Evolutionary conservation across 1,140 invertebrate genomes (phyloP).

Genomic region (Xylocopa sonorina): DNA sequence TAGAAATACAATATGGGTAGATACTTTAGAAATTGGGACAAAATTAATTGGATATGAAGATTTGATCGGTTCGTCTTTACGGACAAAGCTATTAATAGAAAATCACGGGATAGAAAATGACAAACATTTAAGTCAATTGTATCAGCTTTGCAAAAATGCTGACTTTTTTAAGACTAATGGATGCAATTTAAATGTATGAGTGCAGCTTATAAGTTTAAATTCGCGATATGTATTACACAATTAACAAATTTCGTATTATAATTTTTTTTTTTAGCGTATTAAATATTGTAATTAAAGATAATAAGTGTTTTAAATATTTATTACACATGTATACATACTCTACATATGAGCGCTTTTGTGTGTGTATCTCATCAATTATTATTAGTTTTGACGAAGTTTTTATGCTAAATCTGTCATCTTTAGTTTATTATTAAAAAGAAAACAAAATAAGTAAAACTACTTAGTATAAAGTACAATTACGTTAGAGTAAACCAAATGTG

Average conservation of each 20-base stretch:
- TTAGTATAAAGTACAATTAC: conserved; percentile 2
- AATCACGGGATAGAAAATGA: conserved; percentile 68
- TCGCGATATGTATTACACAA: background rate
- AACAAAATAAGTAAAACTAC: no score
- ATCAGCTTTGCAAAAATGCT: conserved; percentile 61
- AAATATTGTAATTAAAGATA: background rate
- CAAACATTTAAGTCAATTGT: conserved; percentile 62
- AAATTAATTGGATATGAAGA: conserved; percentile 69
- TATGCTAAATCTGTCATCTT: no score
- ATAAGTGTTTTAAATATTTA: conserved; percentile 8
- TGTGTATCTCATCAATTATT: background rate
- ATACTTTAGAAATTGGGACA: conserved; percentile 71
- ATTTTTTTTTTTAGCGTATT: background rate
- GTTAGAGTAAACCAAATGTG: background rate
- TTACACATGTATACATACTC: background rate
- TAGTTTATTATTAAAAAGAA: no score
- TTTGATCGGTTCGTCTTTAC: conserved; percentile 66
- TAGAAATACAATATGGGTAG: conserved; percentile 75
- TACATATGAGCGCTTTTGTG: background rate
- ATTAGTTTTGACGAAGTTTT: background rate
- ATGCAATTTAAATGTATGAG: conserved; percentile 4
- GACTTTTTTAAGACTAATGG: conserved; percentile 52
- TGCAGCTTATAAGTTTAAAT: background rate
- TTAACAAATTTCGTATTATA: background rate
- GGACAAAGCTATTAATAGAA: conserved; percentile 58